Base-by-base conservation (phyloP, 2,888 invertebrate species). In the Druceiella hillmani region DNA sequence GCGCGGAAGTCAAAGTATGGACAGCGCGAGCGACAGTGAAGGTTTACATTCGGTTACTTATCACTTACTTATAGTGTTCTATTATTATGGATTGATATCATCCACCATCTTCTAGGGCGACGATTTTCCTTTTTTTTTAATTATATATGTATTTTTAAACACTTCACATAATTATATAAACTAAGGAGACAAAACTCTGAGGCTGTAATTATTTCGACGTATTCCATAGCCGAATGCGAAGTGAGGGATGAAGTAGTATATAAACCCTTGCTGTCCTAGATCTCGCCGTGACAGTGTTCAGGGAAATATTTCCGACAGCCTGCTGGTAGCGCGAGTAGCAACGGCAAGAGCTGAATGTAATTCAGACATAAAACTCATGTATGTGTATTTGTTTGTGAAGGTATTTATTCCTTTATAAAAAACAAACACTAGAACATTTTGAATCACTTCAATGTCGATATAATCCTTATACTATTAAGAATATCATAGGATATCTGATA, bases 91-190 rank as follows among this genome's bases (percentile, higher is more conserved):
- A 20, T n/a, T n/a, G 6, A 20, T 20, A 20, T 20, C 22, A 20
- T 20, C 22, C 22, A 20, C 22, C 22, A 20, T 20, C 22, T 20
- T 20, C 22, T 20, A 20, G 6, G 22, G n/a, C 22, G 22, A 20
- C 22, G 22, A 20, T 20, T 20, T n/a, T n/a, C n/a, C 22, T 20
- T 20, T 20, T 20, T 20, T n/a, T 20, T n/a, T 7, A n/a, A n/a
- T n/a, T n/a, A n/a, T n/a, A n/a, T n/a, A 20, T 20, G 6, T 7
- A 6, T 6, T 20, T 20, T 20, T 20, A 20, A 20, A 20, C n/a
- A 20, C 6, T 20, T n/a, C 22, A 20, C 22, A 9, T 20, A 20
- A 9, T 20, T 20, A 20, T 20, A 20, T 20, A 20, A 20, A 20
- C 22, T 20, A 9, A 20, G 22, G n/a, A 20, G 22, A 20, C 22